Percentiles rank a stretch among this genome's conserved stretches.
Evolutionary conservation across 2,797 vertebrate genomes (phyloP).

Genomic region (Craterocephalus amniculus): DNA sequence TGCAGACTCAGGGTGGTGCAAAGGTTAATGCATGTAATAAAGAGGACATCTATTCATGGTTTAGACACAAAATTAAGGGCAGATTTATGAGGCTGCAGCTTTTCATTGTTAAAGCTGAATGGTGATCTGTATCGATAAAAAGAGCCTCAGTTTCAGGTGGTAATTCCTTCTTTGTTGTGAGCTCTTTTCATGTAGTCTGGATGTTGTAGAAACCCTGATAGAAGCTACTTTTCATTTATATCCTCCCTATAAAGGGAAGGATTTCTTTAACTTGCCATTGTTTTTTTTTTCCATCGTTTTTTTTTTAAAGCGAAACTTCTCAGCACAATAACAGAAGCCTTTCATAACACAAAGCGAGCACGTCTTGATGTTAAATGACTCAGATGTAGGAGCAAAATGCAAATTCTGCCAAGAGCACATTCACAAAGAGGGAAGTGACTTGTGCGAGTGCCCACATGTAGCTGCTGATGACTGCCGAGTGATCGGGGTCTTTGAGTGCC

Average conservation of each 20-base stretch:
- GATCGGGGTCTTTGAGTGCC: slow-evolving; percentile 23
- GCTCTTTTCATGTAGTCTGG: rapidly evolving
- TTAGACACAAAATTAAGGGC: background rate
- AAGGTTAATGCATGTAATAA: background rate
- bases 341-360: background rate
- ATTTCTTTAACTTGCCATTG: background rate
- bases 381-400: slow-evolving; percentile 34
- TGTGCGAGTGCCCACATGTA: slow-evolving; percentile 7
- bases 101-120: background rate
- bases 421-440: slow-evolving; percentile 18
- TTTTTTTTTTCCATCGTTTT: background rate
- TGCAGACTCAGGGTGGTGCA: background rate
- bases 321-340: background rate
- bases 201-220: background rate
- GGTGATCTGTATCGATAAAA: background rate
- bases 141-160: background rate
- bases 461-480: slow-evolving; percentile 37
- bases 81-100: background rate
- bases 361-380: slow-evolving; percentile 23
- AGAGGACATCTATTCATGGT: background rate
- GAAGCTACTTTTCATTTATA: slow-evolving; percentile 4
- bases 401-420: slow-evolving; percentile 35
- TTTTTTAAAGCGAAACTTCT: background rate
- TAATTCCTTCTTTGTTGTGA: background rate
- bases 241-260: background rate